phyloP scores from a whole-genome alignment of 2,888 invertebrate species.

The Leucophora obtusa region DNA sequence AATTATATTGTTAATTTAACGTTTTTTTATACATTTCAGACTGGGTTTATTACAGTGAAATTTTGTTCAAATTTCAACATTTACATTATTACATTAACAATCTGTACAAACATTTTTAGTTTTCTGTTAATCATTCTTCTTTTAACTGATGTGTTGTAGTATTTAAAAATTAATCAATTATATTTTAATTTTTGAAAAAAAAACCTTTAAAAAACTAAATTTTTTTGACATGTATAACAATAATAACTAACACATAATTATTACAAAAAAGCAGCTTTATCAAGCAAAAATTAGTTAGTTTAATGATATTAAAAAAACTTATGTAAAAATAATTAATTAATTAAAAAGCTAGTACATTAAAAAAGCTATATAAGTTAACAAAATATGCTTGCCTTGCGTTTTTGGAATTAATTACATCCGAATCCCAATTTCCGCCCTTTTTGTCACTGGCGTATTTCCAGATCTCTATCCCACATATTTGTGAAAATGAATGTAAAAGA shows the following conservation, averaged over 20 bases:
- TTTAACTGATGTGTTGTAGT: background rate
- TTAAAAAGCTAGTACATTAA: too few relatives aligned
- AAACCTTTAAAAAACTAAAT: background rate
- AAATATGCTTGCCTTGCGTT: slow-evolving; percentile 57
- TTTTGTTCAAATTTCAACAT: slow-evolving; percentile 17
- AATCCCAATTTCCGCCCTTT: too few relatives aligned
- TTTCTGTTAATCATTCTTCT: background rate
- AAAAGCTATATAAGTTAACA: slow-evolving; percentile 29
- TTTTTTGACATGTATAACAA: background rate
- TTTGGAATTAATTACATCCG: background rate
- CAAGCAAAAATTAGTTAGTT: background rate
- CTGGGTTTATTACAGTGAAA: slow-evolving; percentile 52
- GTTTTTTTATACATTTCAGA: slow-evolving; percentile 33
- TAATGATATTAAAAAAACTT: background rate
- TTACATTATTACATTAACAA: background rate
- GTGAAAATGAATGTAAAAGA: too few relatives aligned
- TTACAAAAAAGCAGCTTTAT: background rate
- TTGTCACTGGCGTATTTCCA: too few relatives aligned
- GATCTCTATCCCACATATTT: too few relatives aligned
- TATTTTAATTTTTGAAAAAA: background rate
- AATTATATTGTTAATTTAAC: background rate
- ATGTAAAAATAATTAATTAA: too few relatives aligned
- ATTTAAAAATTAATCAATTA: background rate
- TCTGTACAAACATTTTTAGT: background rate
- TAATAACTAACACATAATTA: background rate